Conservation (phyloP, 2,797 vertebrate species). For the Lagodon rhomboides region DNA sequence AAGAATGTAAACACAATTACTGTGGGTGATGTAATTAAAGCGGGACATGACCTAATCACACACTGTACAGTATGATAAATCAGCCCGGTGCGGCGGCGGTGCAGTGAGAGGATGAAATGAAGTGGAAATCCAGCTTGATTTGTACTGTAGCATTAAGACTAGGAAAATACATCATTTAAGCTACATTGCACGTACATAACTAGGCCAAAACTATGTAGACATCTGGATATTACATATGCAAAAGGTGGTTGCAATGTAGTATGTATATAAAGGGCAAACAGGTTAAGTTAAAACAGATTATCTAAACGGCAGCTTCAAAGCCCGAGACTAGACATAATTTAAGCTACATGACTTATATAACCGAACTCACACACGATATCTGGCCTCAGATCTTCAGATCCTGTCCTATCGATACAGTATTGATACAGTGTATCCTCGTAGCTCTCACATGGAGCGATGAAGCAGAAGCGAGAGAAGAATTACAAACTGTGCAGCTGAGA, state of each 20-base stretch:
- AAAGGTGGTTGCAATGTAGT: not conserved
- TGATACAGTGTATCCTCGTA: constrained; percentile 35
- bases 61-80: constrained; percentile 5
- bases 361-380: constrained; percentile 38
- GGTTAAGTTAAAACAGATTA: constrained; percentile 6
- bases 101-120: no score
- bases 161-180: not conserved
- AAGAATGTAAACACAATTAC: constrained; percentile 17
- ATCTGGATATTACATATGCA: not conserved
- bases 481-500: constrained; percentile 60
- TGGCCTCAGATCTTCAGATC: constrained; percentile 37
- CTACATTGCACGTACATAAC: not conserved
- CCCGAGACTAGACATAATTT: not conserved
- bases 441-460: constrained; percentile 31
- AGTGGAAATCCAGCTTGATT: not conserved
- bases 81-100: not conserved
- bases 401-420: constrained; percentile 41
- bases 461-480: constrained; percentile 47
- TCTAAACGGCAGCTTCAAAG: not conserved
- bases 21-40: constrained; percentile 8
- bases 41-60: not conserved
- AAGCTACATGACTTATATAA: constrained; percentile 36
- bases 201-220: not conserved
- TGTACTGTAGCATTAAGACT: not conserved
- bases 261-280: not conserved